Percentiles rank a stretch among this genome's conserved stretches.
phyloP scores from a whole-genome alignment of 2,113 vertebrate genomes.

The Pterocles gutturalis region DNA sequence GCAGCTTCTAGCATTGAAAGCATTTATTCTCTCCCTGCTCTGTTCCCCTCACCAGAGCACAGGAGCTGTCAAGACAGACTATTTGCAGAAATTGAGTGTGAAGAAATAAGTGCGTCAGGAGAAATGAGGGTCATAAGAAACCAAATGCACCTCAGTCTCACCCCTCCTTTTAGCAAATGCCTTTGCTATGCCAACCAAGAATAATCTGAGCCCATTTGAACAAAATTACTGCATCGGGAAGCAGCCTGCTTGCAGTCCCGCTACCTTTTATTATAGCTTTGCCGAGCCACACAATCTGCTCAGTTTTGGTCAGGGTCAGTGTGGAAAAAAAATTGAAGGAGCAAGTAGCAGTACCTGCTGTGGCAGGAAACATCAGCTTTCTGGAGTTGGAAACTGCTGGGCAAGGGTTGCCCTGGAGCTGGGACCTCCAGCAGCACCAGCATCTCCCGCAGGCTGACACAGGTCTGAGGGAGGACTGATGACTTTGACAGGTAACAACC shows the following conservation, averaged over 20 bases:
- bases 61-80: not conserved
- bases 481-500: not conserved
- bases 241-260: not conserved
- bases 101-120: not conserved
- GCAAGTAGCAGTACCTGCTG: not conserved
- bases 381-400: too few relatives aligned
- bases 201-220: not conserved
- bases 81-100: not conserved
- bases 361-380: not conserved
- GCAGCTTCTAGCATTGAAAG: not conserved
- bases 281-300: not conserved
- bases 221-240: not conserved
- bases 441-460: not conserved
- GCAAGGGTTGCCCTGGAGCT: too few relatives aligned
- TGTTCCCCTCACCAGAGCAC: not conserved
- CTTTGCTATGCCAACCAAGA: not conserved
- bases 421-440: not conserved
- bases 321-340: not conserved
- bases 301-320: not conserved
- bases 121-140: not conserved
- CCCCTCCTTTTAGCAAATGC: not conserved
- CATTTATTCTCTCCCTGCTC: not conserved
- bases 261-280: not conserved
- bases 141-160: not conserved
- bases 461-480: not conserved